Evolutionary conservation across 2,888 invertebrate species (phyloP).

Genomic region (Platycheirus rosarum): DNA sequence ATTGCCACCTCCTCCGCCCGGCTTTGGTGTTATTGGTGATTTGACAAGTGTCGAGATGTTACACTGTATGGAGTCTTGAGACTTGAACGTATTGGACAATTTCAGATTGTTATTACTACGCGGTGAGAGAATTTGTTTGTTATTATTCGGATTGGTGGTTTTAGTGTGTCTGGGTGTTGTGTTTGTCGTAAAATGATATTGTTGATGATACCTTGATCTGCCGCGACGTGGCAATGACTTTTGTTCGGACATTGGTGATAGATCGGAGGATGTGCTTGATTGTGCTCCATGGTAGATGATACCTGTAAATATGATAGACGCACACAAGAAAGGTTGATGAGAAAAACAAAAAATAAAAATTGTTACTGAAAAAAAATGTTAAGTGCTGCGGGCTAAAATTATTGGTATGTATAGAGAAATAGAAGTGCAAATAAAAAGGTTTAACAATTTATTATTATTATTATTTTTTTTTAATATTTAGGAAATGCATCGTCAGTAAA

Average conservation of each 20-base stretch:
- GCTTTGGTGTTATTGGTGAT: conserved; percentile 81
- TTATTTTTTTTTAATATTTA: too few relatives aligned
- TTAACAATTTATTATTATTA: too few relatives aligned
- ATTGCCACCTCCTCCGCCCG: conserved; percentile 45
- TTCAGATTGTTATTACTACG: conserved; percentile 82
- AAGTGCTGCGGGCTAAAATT: conserved; percentile 29
- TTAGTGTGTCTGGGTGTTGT: conserved; percentile 83
- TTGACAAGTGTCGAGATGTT: conserved; percentile 82
- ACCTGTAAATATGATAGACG: conserved; percentile 82
- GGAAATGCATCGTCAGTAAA: too few relatives aligned
- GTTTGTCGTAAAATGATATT: conserved; percentile 83
- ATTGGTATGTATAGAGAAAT: conserved; percentile 8
- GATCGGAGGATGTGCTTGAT: conserved; percentile 90
- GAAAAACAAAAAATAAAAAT: conserved; percentile 1
- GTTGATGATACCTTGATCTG: conserved; percentile 87
- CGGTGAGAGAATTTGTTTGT: conserved; percentile 81
- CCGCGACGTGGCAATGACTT: conserved; percentile 89
- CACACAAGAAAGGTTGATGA: conserved; percentile 14
- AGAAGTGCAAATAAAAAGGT: too few relatives aligned
- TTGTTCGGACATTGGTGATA: conserved; percentile 90
- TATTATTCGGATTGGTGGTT: conserved; percentile 82
- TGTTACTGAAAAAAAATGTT: conserved; percentile 31
- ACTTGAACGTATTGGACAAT: conserved; percentile 82
- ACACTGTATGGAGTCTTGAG: conserved; percentile 82
- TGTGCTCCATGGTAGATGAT: conserved; percentile 90